Evolutionary conservation across 2,113 vertebrate genomes (phyloP), one percentile per base, ranked within the genome.

Genomic region (Blennius ocellaris): DNA sequence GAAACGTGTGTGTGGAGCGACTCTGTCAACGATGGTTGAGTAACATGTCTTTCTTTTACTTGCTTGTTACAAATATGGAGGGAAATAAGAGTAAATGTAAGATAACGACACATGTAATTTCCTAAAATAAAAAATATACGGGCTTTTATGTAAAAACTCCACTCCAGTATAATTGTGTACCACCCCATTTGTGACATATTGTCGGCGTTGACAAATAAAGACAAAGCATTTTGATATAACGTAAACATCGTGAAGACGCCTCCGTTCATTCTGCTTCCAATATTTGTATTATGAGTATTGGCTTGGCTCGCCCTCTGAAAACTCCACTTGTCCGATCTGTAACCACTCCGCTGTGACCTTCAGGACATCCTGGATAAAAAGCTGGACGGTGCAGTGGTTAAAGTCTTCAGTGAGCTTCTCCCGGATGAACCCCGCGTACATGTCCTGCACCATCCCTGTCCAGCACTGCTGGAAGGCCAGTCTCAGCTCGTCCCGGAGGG

Each of bases 131-230:
- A 45, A 79, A 73, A 56, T 74, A 81, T 83, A 81, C 44, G 48
- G 58, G 58, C 59, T 63, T 77, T 47, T 75, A 82, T 82, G 84
- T 77, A 72, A 72, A 73, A 75, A 80, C 36, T 64, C 84, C 87
- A 92, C 89, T 92, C 89, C 86, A 85, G 55, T 88, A 81, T 86
- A 80, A 89, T 85, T 84, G 78, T 85, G 68, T 86, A 82, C 81
- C 63, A 71, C 72, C 57, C 74, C 40, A 56, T 69, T 70, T 80
- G 77, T 87, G 73, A 81, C 74, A 73, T 82, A 82, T 40, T 83
- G 57, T 73, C 70, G 78, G 73, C 76, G 74, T 16, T 30, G 40
- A 69, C 57, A 60, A 90, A 88, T 89, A 90, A 90, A 90, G 77
- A 78, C 37, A 65, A 83, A 80, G 49, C 52, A 57, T 85, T 87